Base-by-base conservation (phyloP, 2,888 invertebrate genomes). In the Drosophila pegasa region DNA sequence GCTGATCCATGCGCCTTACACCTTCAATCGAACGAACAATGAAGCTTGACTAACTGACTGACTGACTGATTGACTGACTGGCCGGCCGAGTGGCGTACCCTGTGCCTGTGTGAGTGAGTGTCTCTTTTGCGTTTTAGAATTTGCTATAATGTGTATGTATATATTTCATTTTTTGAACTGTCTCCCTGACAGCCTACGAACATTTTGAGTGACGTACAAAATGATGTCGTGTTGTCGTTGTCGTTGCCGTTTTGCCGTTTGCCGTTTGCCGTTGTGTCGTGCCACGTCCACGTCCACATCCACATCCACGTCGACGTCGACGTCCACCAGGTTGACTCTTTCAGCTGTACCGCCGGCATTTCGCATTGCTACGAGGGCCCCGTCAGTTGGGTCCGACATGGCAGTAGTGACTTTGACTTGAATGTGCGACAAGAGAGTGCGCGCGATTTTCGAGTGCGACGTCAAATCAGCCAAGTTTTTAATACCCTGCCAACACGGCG, bases 201-300 rank as follows among this genome's bases (percentile, higher is more conserved):
- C 81, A 65, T 73, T 87, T 86, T 89, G 89, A 89, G 80, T 90
- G 89, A 90, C 89, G 89, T 89, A 83, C 87, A 90, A 90, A 89
- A 89, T 87, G 88, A 88, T 90, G 90, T 89, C 90, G 90, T 90
- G 90, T 89, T 90, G 89, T 90, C 85, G 90, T 89, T 89, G 89
- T 88, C 85, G 75, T 57, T 61, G 61, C 58, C 57, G 57, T 48
- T 69, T 62, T 6, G 62, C 50, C 63, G 48, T 57, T 57, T 60
- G 31, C 51, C 38, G 37, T 35, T 41, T 43, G 45, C 27, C 54
- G 65, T 56, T 58, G 72, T 64, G 72, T 73, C 74, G 74, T 84
- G 78, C 79, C 82, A 78, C 80, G 71, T 18, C 40, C 52, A 47
- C 75, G 33, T 60, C 58, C 56, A 73, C 55, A 38, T 16, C 50